These are phyloP conservation scores for Drosophila seclusa DNA, from an alignment of 2,888 invertebrate species.

Conservation along the genomic window DNA sequence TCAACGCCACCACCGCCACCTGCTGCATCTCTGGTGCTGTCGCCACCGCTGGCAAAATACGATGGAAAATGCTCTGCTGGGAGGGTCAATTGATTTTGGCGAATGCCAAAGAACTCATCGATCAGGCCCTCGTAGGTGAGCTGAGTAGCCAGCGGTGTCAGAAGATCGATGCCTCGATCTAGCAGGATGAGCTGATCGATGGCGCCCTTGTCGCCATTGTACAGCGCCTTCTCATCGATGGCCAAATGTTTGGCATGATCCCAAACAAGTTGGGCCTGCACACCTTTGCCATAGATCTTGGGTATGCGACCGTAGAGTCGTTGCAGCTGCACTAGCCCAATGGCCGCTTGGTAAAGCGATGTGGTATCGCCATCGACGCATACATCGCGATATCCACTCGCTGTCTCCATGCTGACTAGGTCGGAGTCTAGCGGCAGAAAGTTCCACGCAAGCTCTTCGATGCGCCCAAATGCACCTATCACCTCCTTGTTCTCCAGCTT, in stretches of 20 bases:
- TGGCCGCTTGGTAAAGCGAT: slow-evolving; percentile 93
- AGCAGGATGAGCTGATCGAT: slow-evolving; percentile 96
- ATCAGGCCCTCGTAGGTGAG: slow-evolving; percentile 98
- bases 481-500: slow-evolving; percentile 93
- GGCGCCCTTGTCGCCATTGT: slow-evolving; percentile 86
- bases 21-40: slow-evolving; percentile 10
- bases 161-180: slow-evolving; percentile 95
- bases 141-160: slow-evolving; percentile 96
- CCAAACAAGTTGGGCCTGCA: slow-evolving; percentile 94
- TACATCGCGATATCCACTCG: slow-evolving; percentile 92
- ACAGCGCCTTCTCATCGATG: slow-evolving; percentile 86
- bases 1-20: slow-evolving; percentile 1
- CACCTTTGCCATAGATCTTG: slow-evolving; percentile 95
- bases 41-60: slow-evolving; percentile 55
- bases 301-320: slow-evolving; percentile 95
- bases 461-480: slow-evolving; percentile 89
- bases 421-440: slow-evolving; percentile 96
- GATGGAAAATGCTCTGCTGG: slow-evolving; percentile 93
- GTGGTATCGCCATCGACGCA: slow-evolving; percentile 95
- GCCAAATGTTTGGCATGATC: slow-evolving; percentile 93
- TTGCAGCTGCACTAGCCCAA: slow-evolving; percentile 93
- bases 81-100: slow-evolving; percentile 91
- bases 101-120: slow-evolving; percentile 96
- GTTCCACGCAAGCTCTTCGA: slow-evolving; percentile 94
- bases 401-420: slow-evolving; percentile 95